phyloP scores from a whole-genome alignment of 2,888 invertebrate species.

The Metallyticus violacea region DNA sequence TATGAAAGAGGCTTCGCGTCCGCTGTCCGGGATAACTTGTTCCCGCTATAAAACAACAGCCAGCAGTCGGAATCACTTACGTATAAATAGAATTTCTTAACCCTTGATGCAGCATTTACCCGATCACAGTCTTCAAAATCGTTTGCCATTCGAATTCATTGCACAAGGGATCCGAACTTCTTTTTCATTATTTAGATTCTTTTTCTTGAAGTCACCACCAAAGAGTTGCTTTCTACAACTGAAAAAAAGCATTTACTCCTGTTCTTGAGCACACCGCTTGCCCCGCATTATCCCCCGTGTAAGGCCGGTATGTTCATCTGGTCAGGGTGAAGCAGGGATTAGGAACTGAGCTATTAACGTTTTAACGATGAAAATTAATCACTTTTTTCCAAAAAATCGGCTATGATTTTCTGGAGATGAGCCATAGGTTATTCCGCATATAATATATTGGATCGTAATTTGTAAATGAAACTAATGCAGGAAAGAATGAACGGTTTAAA shows the following conservation, averaged over 20 bases:
- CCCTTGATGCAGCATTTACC: neutral
- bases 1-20: no score
- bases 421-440: no score
- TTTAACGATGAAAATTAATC: no score
- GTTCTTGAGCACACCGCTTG: neutral
- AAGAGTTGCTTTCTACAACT: neutral
- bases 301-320: no score
- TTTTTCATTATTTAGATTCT: neutral
- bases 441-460: no score
- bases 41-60: neutral
- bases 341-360: no score
- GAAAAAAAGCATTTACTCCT: neutral
- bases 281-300: neutral
- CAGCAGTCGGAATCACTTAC: neutral
- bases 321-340: no score
- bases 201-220: neutral
- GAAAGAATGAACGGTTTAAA: no score
- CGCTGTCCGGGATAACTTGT: no score
- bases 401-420: no score
- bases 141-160: neutral
- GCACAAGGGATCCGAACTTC: neutral
- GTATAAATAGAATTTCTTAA: neutral
- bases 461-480: no score
- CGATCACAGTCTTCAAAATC: neutral
- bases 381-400: no score